Evolutionary conservation across 2,888 invertebrate species (phyloP), one percentile per base, ranked within the genome.

Genomic region (Drosophila quinaria): DNA sequence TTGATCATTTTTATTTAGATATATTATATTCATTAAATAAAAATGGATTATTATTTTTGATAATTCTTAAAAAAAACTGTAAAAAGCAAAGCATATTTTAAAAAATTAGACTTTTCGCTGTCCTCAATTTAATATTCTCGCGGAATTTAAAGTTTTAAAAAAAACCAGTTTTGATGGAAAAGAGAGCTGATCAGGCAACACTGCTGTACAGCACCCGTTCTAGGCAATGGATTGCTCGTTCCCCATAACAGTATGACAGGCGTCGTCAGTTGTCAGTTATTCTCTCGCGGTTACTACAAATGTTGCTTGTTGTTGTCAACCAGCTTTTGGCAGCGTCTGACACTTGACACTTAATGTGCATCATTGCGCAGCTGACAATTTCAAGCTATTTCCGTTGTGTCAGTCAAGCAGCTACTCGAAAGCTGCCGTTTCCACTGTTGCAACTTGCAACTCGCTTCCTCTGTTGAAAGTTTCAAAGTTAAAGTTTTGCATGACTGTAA

Each of bases 331-430:
- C 74, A 76, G 55, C 63, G 71, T 74, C 74, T 78, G 80, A 81
- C 81, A 88, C 87, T 86, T 86, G 86, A 88, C 88, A 86, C 86
- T 86, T 88, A 86, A 86, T 86, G 85, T 88, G 85, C 85, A 88
- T 86, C 85, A 86, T 86, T 86, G 85, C 85, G 85, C 88, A 81
- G 83, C 88, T 86, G 88, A 86, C 86, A 86, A 86, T 83, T 88
- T 81, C 88, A 81, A 83, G 85, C 86, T 83, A 86, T 80, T 88
- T 87, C 88, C 85, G 86, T 81, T 76, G 76, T 82, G 83, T 76
- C 86, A 82, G 66, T 61, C 67, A 79, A 56, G 56, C 54, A 62
- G 46, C 41, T 42, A 71, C 58, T 67, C 41, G 41, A 46, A 33
- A 22, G 60, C 61, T 42, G 17, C 37, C 52, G 42, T 22, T 51